Evolutionary conservation across 2,888 invertebrate genomes (phyloP).

Genomic region (Therioaphis trifolii): DNA sequence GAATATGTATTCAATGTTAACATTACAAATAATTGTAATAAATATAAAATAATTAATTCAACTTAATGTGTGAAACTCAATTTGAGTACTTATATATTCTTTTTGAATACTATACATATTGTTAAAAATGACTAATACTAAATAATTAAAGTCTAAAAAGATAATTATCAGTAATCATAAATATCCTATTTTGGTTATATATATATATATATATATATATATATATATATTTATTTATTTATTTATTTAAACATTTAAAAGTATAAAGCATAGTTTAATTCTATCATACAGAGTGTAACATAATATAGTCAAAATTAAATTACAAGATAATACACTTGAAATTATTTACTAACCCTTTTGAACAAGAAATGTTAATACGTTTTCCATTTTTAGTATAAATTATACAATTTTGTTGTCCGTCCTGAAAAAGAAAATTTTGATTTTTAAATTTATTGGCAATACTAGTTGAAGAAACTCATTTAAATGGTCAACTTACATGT

Average conservation of each 20-base stretch:
- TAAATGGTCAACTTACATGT: conserved; percentile 65
- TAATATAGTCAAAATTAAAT: background rate
- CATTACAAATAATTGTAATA: background rate
- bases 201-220: no score
- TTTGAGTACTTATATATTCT: background rate
- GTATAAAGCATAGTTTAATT: background rate
- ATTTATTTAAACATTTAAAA: background rate
- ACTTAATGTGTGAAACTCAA: no score
- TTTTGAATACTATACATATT: background rate
- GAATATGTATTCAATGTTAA: background rate
- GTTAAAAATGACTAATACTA: background rate
- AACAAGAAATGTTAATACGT: conserved; percentile 69
- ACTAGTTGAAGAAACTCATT: conserved; percentile 16
- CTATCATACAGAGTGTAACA: background rate
- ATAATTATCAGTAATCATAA: background rate
- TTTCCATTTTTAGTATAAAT: conserved; percentile 68
- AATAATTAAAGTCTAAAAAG: no score
- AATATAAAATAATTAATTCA: background rate
- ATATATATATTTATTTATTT: no score
- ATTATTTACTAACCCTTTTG: conserved; percentile 69
- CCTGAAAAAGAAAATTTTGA: conserved; percentile 64
- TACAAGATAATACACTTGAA: background rate
- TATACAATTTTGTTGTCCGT: conserved; percentile 67
- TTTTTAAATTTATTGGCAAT: conserved; percentile 35
- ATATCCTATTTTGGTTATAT: background rate